A percentile compares a stretch with the other conserved stretches of the same genome.
Evolutionary conservation across 1,140 invertebrate species (phyloP).

Genomic region (Drosophila trapezifrons): DNA sequence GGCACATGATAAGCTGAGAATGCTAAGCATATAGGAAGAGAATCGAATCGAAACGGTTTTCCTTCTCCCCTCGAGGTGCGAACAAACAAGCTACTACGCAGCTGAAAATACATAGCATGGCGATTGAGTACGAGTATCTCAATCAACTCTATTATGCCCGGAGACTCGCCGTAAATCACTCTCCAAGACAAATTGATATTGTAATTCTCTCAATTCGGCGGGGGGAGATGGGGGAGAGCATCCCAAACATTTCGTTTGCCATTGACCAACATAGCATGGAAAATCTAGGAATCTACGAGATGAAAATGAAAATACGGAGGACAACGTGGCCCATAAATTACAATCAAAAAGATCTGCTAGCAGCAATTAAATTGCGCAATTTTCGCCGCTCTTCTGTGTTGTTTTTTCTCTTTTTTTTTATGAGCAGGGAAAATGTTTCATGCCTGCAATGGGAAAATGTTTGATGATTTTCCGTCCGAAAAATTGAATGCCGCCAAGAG

Average conservation of each 20-base stretch:
- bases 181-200: constrained; percentile 47
- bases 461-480: constrained; percentile 18
- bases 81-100: constrained; percentile 53
- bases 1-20: constrained; percentile 11
- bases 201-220: constrained; percentile 27
- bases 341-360: constrained; percentile 65
- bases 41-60: constrained; percentile 55
- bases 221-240: not conserved
- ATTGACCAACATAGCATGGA: constrained; percentile 69
- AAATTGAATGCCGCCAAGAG: constrained; percentile 31
- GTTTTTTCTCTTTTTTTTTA: constrained; percentile 1
- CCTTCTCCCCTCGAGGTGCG: constrained; percentile 29
- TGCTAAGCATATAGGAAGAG: constrained; percentile 67
- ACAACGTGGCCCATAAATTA: constrained; percentile 74
- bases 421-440: constrained; percentile 9
- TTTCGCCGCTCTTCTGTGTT: constrained; percentile 17
- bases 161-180: constrained; percentile 45
- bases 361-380: constrained; percentile 78
- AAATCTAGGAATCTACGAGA: constrained; percentile 7
- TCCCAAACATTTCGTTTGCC: constrained; percentile 26
- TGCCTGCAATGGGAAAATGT: constrained; percentile 21
- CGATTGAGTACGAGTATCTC: constrained; percentile 26
- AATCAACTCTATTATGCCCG: constrained; percentile 40
- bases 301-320: constrained; percentile 52
- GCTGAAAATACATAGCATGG: constrained; percentile 18